Percentiles rank a stretch among this genome's conserved stretches.
Evolutionary conservation across 1,140 invertebrate genomes (phyloP).

Genomic region (Dendrolimus kikuchii): DNA sequence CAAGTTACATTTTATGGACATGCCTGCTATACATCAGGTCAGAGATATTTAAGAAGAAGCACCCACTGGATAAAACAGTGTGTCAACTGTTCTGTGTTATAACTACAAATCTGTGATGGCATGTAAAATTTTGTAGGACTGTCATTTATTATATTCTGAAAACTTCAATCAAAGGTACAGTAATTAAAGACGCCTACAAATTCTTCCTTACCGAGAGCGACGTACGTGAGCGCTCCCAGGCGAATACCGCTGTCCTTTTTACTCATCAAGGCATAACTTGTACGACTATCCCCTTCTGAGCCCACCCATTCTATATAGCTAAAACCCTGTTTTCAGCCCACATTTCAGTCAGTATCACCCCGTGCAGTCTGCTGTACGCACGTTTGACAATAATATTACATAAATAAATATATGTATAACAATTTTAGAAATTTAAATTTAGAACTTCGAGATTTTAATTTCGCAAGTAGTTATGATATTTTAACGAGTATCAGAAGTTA

Average conservation of each 20-base stretch:
- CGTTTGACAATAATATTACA: slow-evolving; percentile 8
- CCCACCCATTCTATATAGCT: slow-evolving; percentile 35
- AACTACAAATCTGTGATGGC: not conserved
- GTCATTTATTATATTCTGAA: slow-evolving; percentile 37
- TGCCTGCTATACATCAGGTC: no score
- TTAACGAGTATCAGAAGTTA: no score
- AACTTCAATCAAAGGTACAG: slow-evolving; percentile 41
- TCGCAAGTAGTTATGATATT: no score
- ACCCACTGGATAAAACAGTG: no score
- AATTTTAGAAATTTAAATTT: not conserved
- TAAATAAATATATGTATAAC: no score
- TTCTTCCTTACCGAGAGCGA: slow-evolving; percentile 33
- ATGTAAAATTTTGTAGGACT: slow-evolving; percentile 12
- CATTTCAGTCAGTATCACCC: slow-evolving; percentile 34
- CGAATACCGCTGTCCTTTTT: slow-evolving; percentile 16
- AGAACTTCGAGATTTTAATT: not conserved
- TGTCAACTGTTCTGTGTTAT: no score
- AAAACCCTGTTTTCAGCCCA: slow-evolving; percentile 39
- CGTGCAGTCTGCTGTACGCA: slow-evolving; percentile 16
- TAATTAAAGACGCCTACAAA: slow-evolving; percentile 47
- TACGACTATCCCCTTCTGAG: slow-evolving; percentile 21
- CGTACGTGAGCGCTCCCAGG: slow-evolving; percentile 32
- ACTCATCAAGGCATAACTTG: not conserved
- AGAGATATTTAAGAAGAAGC: no score
- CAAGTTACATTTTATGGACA: no score